These are phyloP conservation scores for Sebastes minor DNA, from an alignment of 2,797 vertebrate genomes.

Conservation along the genomic window DNA sequence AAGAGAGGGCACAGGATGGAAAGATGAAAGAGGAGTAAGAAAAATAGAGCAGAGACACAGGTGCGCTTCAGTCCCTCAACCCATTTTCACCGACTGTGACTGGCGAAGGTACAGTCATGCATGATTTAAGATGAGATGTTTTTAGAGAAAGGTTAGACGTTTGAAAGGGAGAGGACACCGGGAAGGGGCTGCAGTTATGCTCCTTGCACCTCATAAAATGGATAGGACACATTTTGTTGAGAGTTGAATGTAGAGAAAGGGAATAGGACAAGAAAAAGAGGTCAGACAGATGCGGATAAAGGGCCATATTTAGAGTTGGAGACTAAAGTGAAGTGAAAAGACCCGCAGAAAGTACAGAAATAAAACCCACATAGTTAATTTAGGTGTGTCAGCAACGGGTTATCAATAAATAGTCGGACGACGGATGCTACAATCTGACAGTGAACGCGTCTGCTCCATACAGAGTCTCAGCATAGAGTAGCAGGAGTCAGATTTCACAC, in stretches of 20 bases:
- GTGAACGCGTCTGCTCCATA: too few relatives aligned
- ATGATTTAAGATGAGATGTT: constrained; percentile 64
- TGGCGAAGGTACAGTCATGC: constrained; percentile 53
- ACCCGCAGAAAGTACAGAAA: not conserved
- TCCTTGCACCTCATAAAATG: constrained; percentile 29
- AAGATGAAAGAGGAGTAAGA: constrained; percentile 5
- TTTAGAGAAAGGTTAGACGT: constrained; percentile 50
- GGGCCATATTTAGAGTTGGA: not conserved
- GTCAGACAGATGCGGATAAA: not conserved
- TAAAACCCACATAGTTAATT: rapidly evolving
- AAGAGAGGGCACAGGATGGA: constrained; percentile 7
- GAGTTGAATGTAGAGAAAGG: constrained; percentile 12
- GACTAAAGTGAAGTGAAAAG: constrained; percentile 4
- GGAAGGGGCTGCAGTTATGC: constrained; percentile 8
- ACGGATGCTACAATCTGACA: too few relatives aligned
- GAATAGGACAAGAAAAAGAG: constrained; percentile 27
- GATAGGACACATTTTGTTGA: constrained; percentile 20
- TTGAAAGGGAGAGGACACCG: constrained; percentile 21
- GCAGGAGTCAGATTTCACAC: too few relatives aligned
- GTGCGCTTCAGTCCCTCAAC: constrained; percentile 35
- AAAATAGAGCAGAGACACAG: constrained; percentile 33
- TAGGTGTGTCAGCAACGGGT: not conserved
- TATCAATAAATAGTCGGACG: too few relatives aligned
- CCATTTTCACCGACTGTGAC: constrained; percentile 32
- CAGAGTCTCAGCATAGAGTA: too few relatives aligned